These are phyloP conservation scores for Hermatobates lingyangjiaoensis DNA, from an alignment of 1,140 invertebrate species.

Conservation along the genomic window DNA sequence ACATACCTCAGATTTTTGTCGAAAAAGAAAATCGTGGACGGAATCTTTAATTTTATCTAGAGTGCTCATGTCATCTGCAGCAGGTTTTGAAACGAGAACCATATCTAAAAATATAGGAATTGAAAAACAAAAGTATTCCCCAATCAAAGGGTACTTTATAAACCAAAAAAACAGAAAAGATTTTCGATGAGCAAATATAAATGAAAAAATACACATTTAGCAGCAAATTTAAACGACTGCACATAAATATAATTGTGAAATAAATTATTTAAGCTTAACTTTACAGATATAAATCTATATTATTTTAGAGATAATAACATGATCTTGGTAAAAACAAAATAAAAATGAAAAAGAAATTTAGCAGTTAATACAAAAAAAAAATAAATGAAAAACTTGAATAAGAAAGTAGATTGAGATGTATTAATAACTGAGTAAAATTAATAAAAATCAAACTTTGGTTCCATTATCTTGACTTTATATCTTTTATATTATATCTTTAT, in stretches of 20 bases:
- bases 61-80: background rate
- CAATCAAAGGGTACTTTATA: background rate
- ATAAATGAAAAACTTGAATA: too few species aligned
- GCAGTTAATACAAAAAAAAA: too few species aligned
- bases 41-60: conserved; percentile 9
- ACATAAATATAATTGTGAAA: background rate
- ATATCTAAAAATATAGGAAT: background rate
- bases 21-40: conserved; percentile 10
- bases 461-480: too few species aligned
- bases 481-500: too few species aligned
- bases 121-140: background rate
- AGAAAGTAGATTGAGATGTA: too few species aligned
- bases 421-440: too few species aligned
- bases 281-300: too few species aligned
- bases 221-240: background rate
- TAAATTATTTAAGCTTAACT: too few species aligned
- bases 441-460: too few species aligned
- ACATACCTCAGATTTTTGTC: background rate
- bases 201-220: background rate
- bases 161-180: background rate
- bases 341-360: too few species aligned
- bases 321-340: too few species aligned
- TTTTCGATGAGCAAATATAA: background rate
- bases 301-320: too few species aligned
- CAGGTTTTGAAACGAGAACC: background rate